Conservation (phyloP, 2,113 vertebrate genomes). For the Pimephales promelas region DNA sequence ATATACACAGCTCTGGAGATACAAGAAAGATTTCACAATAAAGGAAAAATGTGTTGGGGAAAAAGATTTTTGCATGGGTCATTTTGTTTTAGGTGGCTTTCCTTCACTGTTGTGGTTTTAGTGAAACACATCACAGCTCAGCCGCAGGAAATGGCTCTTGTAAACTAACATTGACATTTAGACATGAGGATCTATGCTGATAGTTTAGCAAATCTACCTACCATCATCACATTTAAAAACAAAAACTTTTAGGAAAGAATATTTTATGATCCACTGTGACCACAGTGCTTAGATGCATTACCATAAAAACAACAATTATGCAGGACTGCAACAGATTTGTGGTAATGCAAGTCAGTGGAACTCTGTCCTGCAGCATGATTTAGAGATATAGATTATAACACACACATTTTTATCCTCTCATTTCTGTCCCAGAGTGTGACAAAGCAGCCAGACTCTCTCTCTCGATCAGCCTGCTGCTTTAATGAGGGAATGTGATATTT, state of each 20-base stretch:
- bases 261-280: not conserved
- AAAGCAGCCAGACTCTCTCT: not conserved
- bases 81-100: not conserved
- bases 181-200: not conserved
- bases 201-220: not conserved
- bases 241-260: not conserved
- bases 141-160: conserved; percentile 55
- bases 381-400: not conserved
- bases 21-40: not conserved
- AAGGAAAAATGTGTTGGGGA: not conserved
- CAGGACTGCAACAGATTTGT: not conserved
- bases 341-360: not conserved
- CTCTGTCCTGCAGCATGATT: not conserved
- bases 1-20: not conserved
- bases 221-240: not conserved
- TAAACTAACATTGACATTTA: not conserved
- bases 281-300: not conserved
- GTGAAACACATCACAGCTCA: conserved; percentile 52
- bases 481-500: conserved; percentile 30
- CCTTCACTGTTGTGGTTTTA: conserved; percentile 32
- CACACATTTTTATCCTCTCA: not conserved
- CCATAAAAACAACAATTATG: not conserved
- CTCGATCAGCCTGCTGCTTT: not conserved
- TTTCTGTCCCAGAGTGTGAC: not conserved
- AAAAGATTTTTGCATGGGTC: not conserved